A percentile compares a stretch with the other conserved stretches of the same genome.
phyloP scores from a whole-genome alignment of 2,888 invertebrate genomes.

The Cremastinae sp. region DNA sequence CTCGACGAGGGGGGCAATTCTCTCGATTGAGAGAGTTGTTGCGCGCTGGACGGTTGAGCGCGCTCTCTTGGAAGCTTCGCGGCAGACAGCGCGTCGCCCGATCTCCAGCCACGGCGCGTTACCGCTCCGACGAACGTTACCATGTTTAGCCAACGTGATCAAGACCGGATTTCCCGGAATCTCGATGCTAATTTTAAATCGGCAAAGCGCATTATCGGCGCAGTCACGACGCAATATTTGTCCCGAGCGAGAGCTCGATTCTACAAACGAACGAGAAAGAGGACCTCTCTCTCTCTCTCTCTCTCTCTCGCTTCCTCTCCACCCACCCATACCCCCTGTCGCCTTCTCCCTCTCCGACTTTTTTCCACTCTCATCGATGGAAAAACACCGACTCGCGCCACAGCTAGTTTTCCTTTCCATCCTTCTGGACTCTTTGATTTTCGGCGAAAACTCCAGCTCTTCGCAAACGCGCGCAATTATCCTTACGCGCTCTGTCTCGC shows the following conservation, averaged over 20 bases:
- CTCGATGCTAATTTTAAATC: constrained; percentile 48
- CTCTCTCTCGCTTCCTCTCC: constrained; percentile 15
- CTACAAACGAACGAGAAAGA: constrained; percentile 5
- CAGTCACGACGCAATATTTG: constrained; percentile 33
- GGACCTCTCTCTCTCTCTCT: constrained; percentile 17
- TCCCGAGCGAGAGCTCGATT: constrained; percentile 30
- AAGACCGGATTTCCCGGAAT: constrained; percentile 62
- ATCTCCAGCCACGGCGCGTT: constrained; percentile 57
- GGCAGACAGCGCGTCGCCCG: constrained; percentile 73
- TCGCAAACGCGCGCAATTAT: no score
- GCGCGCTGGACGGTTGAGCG: background rate
- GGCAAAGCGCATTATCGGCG: constrained; percentile 23
- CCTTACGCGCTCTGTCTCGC: no score
- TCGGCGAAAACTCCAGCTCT: no score
- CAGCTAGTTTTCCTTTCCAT: background rate
- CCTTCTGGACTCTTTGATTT: background rate
- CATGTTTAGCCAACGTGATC: constrained; percentile 65
- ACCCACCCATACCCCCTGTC: no score
- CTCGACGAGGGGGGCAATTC: constrained; percentile 16
- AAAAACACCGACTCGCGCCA: background rate
- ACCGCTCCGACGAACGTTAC: constrained; percentile 63
- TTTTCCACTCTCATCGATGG: constrained; percentile 2
- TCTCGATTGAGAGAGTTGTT: constrained; percentile 24
- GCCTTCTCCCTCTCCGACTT: background rate
- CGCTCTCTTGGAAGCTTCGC: constrained; percentile 36